Evolutionary conservation across 2,888 invertebrate genomes (phyloP), one percentile per base, ranked within the genome.

Genomic region (Fabriciana adippe): DNA sequence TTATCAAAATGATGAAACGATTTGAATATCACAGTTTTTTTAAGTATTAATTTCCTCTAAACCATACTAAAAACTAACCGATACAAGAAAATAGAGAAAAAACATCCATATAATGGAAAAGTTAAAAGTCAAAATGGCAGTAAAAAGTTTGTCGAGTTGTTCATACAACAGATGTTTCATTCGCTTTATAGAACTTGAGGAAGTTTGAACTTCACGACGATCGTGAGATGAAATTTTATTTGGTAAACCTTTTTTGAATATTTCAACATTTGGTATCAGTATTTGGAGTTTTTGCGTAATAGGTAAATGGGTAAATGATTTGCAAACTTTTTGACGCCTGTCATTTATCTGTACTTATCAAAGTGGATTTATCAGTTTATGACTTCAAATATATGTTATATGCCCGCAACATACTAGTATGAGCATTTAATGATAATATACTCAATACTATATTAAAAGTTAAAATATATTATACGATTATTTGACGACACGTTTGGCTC

Each of bases 121-220:
- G 0, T 70, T 79, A 84, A 74, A 71, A 74, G 71, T 83, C 81
- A 81, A 81, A 79, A 78, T 31, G 55, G 59, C 48, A 57, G 63
- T 54, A 66, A 66, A 64, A 79, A 79, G 74, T 81, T 84, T 76
- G 81, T 69, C 69, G 59, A 74, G 75, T 79, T 84, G 84, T 85
- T 82, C 85, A 87, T 85, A 88, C 86, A 88, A 87, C 89, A 90
- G 88, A 87, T 90, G 89, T 89, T 89, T 79, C 88, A 78, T 88
- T 80, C 88, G 79, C 83, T 89, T 86, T 73, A 75, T 74, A 73
- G 67, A 68, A 67, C 64, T 70, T 64, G 67, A 54, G 64, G 64
- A 68, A 73, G 71, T 69, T 71, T 50, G 53, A 48, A 45, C 64
- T 59, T 21, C 47, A 11, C 45, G 73, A 72, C 45, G 73, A 72